Evolutionary conservation across 1,140 invertebrate genomes (phyloP), one percentile per base, ranked within the genome.

Genomic region (Drosophila lini): DNA sequence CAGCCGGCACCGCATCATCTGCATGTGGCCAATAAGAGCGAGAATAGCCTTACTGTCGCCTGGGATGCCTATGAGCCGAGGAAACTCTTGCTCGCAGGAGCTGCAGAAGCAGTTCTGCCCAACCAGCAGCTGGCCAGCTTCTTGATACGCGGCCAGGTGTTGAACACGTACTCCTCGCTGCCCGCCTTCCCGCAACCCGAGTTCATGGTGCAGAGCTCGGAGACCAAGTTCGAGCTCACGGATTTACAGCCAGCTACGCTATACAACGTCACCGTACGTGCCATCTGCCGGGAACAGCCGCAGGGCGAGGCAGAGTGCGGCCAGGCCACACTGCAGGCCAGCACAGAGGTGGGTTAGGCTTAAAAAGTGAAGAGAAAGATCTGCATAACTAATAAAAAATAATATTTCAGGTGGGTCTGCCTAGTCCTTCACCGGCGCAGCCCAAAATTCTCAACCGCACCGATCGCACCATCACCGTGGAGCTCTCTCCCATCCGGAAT

Each of bases 161-260:
- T 94, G 1, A 81, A 93, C 64, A 94, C 94, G 2, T 94, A 91
- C 74, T 92, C 94, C 7, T 75, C 77, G 1, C 48, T 77, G 34
- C 78, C 85, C 0, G 61, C 81, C 10, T 90, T 91, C 3, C 60
- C 61, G 1, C 88, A 84, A 31, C 82, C 80, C 0, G 85, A 92
- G 78, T 94, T 94, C 92, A 91, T 92, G 53, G 92, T 94, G 2
- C 91, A 93, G 36, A 94, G 93, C 75, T 91, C 81, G 7, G 94
- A 93, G 44, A 85, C 92, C 1, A 80, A 92, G 15, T 92, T 93
- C 13, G 93, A 94, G 58, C 78, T 96, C 1, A 93, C 93, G 53
- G 95, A 94, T 69, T 91, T 97, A 4, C 94, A 95, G 57, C 95
- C 96, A 2, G 96, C 95, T 8, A 96, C 96, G 1, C 92, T 94